These are phyloP conservation scores for Rhamnusium bicolor DNA, from an alignment of 2,888 invertebrate genomes.

Conservation along the genomic window DNA sequence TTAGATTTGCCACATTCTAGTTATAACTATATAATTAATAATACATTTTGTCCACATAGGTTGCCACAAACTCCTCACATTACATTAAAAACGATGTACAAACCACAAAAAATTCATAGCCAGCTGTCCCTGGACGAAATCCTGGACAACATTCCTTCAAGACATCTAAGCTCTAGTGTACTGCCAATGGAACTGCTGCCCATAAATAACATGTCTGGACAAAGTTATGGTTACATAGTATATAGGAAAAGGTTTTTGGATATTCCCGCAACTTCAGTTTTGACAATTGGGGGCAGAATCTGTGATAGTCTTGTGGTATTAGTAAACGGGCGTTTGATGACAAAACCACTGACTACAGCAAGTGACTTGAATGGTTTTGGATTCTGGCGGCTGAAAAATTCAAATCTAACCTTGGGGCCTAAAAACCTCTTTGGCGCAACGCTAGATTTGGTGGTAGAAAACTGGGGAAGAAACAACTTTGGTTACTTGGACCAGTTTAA, in stretches of 20 bases:
- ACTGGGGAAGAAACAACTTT: slow-evolving; percentile 85
- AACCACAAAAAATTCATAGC: slow-evolving; percentile 76
- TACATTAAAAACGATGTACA: slow-evolving; percentile 84
- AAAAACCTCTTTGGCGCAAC: slow-evolving; percentile 56
- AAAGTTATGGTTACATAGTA: slow-evolving; percentile 74
- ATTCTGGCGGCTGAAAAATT: slow-evolving; percentile 66
- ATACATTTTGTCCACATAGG: slow-evolving; percentile 26
- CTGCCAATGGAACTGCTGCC: slow-evolving; percentile 65
- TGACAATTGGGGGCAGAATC: slow-evolving; percentile 68
- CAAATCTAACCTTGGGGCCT: slow-evolving; percentile 59
- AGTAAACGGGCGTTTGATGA: slow-evolving; percentile 68
- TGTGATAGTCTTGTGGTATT: slow-evolving; percentile 72
- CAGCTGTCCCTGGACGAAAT: slow-evolving; percentile 44
- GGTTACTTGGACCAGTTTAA: slow-evolving; percentile 67
- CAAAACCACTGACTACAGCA: slow-evolving; percentile 58
- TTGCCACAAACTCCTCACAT: slow-evolving; percentile 81
- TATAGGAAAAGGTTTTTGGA: slow-evolving; percentile 69
- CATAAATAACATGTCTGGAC: slow-evolving; percentile 71
- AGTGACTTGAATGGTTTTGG: slow-evolving; percentile 69
- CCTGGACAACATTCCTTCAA: slow-evolving; percentile 50
- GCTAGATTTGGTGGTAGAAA: slow-evolving; percentile 77
- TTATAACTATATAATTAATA: no score
- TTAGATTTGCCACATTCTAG: no score
- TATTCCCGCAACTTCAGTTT: slow-evolving; percentile 57
- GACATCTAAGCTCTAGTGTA: slow-evolving; percentile 37